A percentile compares a stretch with the other conserved stretches of the same genome.
phyloP scores from a whole-genome alignment of 2,113 vertebrate species.

The Catagonus wagneri region DNA sequence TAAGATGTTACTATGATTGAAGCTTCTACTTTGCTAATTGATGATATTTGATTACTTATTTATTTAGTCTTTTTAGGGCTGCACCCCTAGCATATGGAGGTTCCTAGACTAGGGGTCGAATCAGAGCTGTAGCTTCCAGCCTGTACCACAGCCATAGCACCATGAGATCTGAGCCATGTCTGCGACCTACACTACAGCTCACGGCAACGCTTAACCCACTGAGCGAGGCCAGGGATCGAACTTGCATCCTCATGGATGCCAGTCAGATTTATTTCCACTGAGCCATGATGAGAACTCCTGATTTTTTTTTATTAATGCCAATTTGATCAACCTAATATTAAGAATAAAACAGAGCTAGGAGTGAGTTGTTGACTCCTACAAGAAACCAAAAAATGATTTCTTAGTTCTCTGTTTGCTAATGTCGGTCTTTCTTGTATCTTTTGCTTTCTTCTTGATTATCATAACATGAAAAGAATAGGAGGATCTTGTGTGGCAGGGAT shows the following conservation, averaged over 20 bases:
- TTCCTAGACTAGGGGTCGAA: too few relatives aligned
- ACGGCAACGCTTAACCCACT: too few relatives aligned
- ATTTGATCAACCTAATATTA: neutral
- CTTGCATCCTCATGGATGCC: too few relatives aligned
- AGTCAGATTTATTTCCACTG: too few relatives aligned
- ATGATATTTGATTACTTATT: neutral
- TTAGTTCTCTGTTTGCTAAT: neutral
- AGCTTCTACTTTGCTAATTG: neutral
- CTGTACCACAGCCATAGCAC: too few relatives aligned
- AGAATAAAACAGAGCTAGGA: slow-evolving; percentile 7
- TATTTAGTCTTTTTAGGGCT: too few relatives aligned
- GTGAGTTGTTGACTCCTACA: neutral
- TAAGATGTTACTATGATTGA: neutral
- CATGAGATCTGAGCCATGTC: too few relatives aligned
- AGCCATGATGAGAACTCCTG: too few relatives aligned
- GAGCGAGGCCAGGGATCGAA: too few relatives aligned
- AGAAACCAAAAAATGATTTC: neutral
- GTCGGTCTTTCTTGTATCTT: neutral
- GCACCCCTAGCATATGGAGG: too few relatives aligned
- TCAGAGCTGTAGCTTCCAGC: too few relatives aligned
- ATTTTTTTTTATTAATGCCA: neutral
- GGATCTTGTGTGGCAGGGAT: slow-evolving; percentile 33
- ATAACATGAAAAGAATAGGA: slow-evolving; percentile 36
- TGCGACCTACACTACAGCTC: too few relatives aligned
- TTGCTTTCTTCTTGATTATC: slow-evolving; percentile 40